A percentile compares a stretch with the other conserved stretches of the same genome.
Conservation (phyloP, 2,113 vertebrate genomes). For the Irena cyanogastra region DNA sequence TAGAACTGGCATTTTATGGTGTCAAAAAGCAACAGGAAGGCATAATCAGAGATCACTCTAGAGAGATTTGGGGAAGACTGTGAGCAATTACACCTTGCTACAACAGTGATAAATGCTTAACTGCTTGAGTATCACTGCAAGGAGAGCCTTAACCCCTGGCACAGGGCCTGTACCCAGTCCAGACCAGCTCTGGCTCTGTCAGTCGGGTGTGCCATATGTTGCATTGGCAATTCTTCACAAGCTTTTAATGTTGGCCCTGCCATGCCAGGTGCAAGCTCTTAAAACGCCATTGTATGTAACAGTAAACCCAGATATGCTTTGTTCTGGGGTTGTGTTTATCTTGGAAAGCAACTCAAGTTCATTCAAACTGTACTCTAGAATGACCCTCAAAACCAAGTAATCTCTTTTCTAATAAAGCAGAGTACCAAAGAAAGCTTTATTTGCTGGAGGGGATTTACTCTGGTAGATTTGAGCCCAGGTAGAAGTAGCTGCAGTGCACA, state of each 20-base stretch:
- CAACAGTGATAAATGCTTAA: not conserved
- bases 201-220: conserved; percentile 18
- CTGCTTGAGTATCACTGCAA: not conserved
- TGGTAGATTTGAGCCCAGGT: conserved; percentile 11
- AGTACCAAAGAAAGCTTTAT: conserved; percentile 31
- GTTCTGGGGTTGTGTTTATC: conserved; percentile 45
- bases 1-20: not conserved
- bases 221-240: conserved; percentile 39
- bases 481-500: not conserved
- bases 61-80: not conserved
- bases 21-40: not conserved
- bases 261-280: conserved; percentile 41
- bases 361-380: conserved; percentile 35
- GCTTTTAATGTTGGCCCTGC: not conserved
- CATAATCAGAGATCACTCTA: not conserved
- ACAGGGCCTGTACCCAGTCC: not conserved
- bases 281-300: conserved; percentile 30
- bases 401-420: conserved; percentile 27
- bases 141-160: not conserved
- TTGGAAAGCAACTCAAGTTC: conserved; percentile 56
- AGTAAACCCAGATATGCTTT: conserved; percentile 52
- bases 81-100: not conserved
- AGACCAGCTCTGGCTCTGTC: not conserved
- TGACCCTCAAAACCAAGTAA: conserved; percentile 58
- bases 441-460: conserved; percentile 45